These are phyloP conservation scores for Melanerpes formicivorus DNA, from an alignment of 2,113 vertebrate species.

Conservation along the genomic window DNA sequence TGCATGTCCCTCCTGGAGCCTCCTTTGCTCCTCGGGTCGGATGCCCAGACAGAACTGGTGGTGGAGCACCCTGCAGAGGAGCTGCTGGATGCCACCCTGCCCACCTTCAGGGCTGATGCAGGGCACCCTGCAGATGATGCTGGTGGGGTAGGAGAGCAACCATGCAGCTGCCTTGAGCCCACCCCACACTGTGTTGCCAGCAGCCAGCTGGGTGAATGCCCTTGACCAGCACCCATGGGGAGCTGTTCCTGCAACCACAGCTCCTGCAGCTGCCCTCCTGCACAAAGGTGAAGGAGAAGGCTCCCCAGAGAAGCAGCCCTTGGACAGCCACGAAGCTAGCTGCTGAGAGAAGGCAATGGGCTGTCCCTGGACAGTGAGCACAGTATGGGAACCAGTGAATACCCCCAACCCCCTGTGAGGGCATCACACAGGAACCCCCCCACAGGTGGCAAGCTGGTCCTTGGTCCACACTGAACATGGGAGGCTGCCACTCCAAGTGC, in stretches of 20 bases:
- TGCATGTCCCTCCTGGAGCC: neutral
- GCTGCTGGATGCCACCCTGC: neutral
- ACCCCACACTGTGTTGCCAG: neutral
- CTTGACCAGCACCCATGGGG: accelerated
- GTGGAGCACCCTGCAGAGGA: neutral
- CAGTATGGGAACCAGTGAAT: neutral
- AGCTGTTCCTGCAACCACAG: neutral
- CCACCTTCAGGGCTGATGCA: neutral
- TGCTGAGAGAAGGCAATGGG: neutral
- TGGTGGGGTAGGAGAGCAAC: neutral
- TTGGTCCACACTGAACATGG: neutral
- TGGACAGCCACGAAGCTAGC: neutral
- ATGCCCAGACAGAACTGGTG: neutral
- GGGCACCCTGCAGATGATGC: neutral
- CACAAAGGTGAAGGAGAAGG: neutral
- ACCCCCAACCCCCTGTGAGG: accelerated
- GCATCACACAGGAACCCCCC: neutral
- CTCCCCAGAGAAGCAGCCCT: accelerated
- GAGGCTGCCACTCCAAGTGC: neutral
- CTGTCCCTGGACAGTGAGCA: accelerated
- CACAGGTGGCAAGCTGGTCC: neutral
- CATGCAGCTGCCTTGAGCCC: neutral
- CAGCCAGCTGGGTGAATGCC: neutral
- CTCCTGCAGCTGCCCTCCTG: too few relatives aligned
- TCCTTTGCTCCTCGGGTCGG: neutral